Conservation (phyloP, 2,888 invertebrate genomes). For the Phrixothrix hirtus region DNA sequence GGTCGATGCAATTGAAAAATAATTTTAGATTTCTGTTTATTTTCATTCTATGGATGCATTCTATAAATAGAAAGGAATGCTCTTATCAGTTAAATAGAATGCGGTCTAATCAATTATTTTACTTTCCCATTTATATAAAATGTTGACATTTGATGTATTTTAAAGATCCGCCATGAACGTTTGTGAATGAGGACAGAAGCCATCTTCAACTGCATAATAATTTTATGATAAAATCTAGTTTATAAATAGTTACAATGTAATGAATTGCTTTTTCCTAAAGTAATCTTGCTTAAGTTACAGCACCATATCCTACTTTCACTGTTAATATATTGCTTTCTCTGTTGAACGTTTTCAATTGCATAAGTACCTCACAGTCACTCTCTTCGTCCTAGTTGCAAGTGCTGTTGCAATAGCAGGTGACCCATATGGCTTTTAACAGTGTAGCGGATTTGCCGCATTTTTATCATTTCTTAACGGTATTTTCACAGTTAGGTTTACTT, state of each 20-base stretch:
- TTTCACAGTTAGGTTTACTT: slow-evolving; percentile 39
- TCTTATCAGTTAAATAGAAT: no score
- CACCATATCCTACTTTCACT: slow-evolving; percentile 43
- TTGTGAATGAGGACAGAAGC: slow-evolving; percentile 2
- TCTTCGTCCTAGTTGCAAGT: slow-evolving; percentile 38
- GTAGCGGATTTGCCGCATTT: slow-evolving; percentile 37
- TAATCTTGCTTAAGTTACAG: slow-evolving; percentile 9
- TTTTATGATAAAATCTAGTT: slow-evolving; percentile 1
- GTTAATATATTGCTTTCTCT: slow-evolving; percentile 36
- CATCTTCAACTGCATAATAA: no score
- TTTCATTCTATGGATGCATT: no score
- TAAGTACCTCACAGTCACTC: slow-evolving; percentile 32
- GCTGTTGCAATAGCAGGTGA: slow-evolving; percentile 33
- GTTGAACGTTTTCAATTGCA: slow-evolving; percentile 29
- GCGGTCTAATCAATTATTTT: no score
- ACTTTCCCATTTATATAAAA: no score
- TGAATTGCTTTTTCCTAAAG: slow-evolving; percentile 12
- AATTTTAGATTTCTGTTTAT: no score
- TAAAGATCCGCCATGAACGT: no score
- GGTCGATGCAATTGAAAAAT: no score
- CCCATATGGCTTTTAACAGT: slow-evolving; percentile 39
- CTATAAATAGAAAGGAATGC: no score
- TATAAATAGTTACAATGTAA: slow-evolving; percentile 14
- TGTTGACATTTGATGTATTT: no score
- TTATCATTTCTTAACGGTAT: slow-evolving; percentile 40